Conservation (phyloP, 2,888 invertebrate species). For the Heliconius ismenius region DNA sequence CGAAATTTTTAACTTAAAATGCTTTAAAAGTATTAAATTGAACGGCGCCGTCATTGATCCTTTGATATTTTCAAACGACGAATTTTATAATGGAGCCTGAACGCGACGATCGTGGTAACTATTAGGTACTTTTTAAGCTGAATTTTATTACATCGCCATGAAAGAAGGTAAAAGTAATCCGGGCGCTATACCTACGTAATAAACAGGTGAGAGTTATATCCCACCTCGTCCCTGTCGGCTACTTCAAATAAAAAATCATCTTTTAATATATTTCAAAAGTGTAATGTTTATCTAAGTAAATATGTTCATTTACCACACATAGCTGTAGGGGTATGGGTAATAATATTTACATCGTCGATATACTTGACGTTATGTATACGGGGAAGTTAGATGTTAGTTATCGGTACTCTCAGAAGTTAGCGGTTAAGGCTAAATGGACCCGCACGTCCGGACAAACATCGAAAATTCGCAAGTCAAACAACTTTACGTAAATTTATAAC, state of each 20-base stretch:
- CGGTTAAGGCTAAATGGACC: slow-evolving; percentile 74
- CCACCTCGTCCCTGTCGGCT: slow-evolving; percentile 35
- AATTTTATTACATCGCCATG: slow-evolving; percentile 79
- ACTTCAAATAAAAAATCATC: slow-evolving; percentile 39
- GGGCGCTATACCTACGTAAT: slow-evolving; percentile 50
- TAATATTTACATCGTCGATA: slow-evolving; percentile 12
- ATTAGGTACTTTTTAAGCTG: slow-evolving; percentile 73
- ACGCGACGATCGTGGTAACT: slow-evolving; percentile 45
- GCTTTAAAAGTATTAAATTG: slow-evolving; percentile 23
- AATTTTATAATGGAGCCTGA: slow-evolving; percentile 35
- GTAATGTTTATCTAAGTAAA: not conserved
- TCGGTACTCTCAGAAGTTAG: slow-evolving; percentile 57
- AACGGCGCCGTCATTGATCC: slow-evolving; percentile 15
- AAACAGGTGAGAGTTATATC: slow-evolving; percentile 59
- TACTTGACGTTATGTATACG: slow-evolving; percentile 20
- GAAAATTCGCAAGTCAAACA: slow-evolving; percentile 77
- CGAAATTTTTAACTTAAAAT: slow-evolving; percentile 8
- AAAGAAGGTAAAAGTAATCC: slow-evolving; percentile 79
- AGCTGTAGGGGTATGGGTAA: not conserved
- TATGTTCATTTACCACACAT: slow-evolving; percentile 3
- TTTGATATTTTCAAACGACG: slow-evolving; percentile 31
- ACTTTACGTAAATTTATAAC: slow-evolving; percentile 79
- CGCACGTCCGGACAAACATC: slow-evolving; percentile 79
- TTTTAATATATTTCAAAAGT: slow-evolving; percentile 19
- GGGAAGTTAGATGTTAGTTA: slow-evolving; percentile 42